These are phyloP conservation scores for Tichodroma muraria DNA, from an alignment of 2,113 vertebrate genomes.

Conservation along the genomic window DNA sequence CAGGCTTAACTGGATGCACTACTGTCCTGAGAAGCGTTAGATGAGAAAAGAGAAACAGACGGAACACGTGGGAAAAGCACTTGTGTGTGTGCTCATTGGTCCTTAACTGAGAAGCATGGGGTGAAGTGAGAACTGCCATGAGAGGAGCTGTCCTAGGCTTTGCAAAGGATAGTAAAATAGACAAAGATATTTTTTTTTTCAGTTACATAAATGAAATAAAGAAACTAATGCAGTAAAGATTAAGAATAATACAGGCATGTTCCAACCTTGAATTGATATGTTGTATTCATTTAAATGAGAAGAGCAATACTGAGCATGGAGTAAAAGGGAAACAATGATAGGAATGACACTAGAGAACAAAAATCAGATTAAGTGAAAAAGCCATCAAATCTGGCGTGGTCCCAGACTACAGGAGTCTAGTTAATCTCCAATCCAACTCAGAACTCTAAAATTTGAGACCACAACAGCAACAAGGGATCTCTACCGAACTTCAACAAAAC, in stretches of 20 bases:
- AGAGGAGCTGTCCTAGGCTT: background rate
- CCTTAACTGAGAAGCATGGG: background rate
- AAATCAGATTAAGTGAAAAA: background rate
- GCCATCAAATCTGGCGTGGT: background rate
- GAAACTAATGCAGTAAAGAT: background rate
- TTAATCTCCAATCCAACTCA: background rate
- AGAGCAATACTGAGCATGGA: background rate
- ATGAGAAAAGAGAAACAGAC: background rate
- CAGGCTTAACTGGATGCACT: background rate
- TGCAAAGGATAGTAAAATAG: background rate
- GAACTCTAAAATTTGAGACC: background rate
- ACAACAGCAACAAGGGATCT: background rate
- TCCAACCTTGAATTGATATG: background rate
- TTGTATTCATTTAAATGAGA: background rate
- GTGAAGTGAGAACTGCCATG: background rate
- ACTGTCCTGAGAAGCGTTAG: background rate
- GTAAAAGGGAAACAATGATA: background rate
- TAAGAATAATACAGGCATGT: background rate
- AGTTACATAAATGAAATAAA: background rate
- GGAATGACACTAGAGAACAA: background rate
- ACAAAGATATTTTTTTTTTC: background rate
- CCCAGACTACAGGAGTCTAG: background rate
- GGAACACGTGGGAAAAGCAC: background rate
- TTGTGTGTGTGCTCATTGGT: background rate
- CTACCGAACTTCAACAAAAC: background rate